A percentile compares a stretch with the other conserved stretches of the same genome.
phyloP scores from a whole-genome alignment of 2,888 invertebrate species.

The Cinara cedri region DNA sequence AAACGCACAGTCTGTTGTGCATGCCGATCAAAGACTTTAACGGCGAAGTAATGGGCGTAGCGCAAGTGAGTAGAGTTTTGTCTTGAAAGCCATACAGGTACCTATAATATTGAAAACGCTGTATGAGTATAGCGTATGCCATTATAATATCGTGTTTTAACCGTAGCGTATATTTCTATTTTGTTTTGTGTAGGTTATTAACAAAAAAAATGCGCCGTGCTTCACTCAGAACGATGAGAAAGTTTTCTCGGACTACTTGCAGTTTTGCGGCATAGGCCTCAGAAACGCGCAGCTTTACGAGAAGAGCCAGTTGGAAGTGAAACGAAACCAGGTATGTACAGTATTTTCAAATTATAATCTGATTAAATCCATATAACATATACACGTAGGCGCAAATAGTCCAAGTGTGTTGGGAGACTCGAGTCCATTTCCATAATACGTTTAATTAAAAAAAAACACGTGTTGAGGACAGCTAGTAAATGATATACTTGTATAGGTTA shows the following conservation, averaged over 20 bases:
- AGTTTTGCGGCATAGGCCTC: slow-evolving; percentile 94
- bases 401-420: too few species aligned
- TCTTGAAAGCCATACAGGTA: too few species aligned
- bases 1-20: slow-evolving; percentile 88
- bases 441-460: too few species aligned
- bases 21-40: slow-evolving; percentile 95
- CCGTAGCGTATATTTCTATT: too few species aligned
- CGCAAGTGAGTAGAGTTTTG: slow-evolving; percentile 68
- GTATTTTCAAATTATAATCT: not conserved
- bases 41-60: slow-evolving; percentile 95
- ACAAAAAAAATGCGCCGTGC: slow-evolving; percentile 83
- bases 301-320: slow-evolving; percentile 91
- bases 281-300: slow-evolving; percentile 96
- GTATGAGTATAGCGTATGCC: not conserved
- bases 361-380: too few species aligned
- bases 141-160: not conserved
- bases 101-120: too few species aligned
- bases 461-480: too few species aligned
- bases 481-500: too few species aligned
- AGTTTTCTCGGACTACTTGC: slow-evolving; percentile 89
- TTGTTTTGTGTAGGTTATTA: slow-evolving; percentile 73
- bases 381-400: too few species aligned
- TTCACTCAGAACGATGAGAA: slow-evolving; percentile 88
- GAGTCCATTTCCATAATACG: too few species aligned
- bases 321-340: slow-evolving; percentile 79